phyloP scores from a whole-genome alignment of 2,888 invertebrate genomes.

The Lepidocyrtinus sp. region DNA sequence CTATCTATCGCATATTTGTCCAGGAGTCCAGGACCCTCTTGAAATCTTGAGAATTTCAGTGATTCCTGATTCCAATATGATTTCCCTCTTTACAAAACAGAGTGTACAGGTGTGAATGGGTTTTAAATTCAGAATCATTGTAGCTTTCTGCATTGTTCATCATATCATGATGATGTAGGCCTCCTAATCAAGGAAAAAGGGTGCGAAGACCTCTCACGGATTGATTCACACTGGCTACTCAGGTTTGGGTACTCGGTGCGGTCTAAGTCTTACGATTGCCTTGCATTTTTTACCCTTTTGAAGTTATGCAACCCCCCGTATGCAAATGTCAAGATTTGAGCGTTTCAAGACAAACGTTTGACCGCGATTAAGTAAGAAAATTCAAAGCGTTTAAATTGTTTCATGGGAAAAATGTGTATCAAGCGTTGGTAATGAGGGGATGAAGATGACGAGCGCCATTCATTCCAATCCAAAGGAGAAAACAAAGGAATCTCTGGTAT shows the following conservation, averaged over 20 bases:
- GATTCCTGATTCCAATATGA: no score
- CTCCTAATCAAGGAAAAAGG: constrained; percentile 53
- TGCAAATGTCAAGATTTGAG: constrained; percentile 48
- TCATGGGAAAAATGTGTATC: constrained; percentile 41
- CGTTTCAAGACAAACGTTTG: constrained; percentile 26
- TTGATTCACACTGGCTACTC: constrained; percentile 46
- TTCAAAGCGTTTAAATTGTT: constrained; percentile 34
- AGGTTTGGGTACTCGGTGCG: neutral
- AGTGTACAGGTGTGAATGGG: constrained; percentile 58
- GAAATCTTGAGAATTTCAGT: no score
- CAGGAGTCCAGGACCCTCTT: neutral
- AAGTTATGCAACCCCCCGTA: constrained; percentile 54
- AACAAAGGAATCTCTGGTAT: neutral
- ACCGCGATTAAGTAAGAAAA: constrained; percentile 9
- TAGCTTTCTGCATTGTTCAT: no score
- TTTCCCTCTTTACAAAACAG: no score
- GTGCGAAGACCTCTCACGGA: constrained; percentile 56
- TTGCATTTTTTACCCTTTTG: neutral
- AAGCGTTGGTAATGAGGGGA: neutral
- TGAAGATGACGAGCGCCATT: constrained; percentile 12
- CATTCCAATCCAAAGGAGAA: neutral
- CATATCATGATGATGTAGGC: constrained; percentile 42
- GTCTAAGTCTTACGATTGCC: neutral
- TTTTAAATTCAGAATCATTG: constrained; percentile 25
- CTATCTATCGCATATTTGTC: neutral